phyloP scores from a whole-genome alignment of 2,113 vertebrate species.

The Puntigrus tetrazona region DNA sequence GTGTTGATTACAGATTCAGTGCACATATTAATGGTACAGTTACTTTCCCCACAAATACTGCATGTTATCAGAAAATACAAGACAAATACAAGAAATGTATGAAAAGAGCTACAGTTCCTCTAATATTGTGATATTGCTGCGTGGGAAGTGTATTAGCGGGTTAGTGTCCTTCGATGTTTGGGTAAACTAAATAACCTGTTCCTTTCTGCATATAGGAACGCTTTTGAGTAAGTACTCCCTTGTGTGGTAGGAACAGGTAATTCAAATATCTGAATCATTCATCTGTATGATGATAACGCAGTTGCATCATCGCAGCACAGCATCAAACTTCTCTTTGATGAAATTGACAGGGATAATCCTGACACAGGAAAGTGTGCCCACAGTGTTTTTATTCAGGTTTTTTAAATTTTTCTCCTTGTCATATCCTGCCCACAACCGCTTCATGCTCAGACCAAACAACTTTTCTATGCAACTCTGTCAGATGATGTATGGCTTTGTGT shows the following conservation, averaged over 20 bases:
- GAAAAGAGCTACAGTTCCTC: not conserved
- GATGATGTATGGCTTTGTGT: not conserved
- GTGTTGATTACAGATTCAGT: no score
- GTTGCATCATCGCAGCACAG: not conserved
- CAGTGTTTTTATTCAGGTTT: not conserved
- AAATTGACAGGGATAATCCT: not conserved
- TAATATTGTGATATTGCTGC: not conserved
- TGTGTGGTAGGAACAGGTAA: not conserved
- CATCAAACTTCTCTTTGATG: not conserved
- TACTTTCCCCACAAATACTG: not conserved
- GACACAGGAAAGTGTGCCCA: not conserved
- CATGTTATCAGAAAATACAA: not conserved
- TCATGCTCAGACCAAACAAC: not conserved
- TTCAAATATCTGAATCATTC: not conserved
- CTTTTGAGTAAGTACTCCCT: not conserved
- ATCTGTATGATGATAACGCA: not conserved
- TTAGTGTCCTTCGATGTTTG: not conserved
- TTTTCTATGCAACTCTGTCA: not conserved
- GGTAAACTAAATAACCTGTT: not conserved
- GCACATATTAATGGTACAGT: no score
- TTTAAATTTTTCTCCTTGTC: not conserved
- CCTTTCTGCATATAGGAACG: not conserved
- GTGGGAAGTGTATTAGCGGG: not conserved
- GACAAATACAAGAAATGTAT: not conserved
- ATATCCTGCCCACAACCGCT: not conserved